A percentile compares a stretch with the other conserved stretches of the same genome.
Conservation (phyloP, 2,888 invertebrate species). For the Philereme vetulata region DNA sequence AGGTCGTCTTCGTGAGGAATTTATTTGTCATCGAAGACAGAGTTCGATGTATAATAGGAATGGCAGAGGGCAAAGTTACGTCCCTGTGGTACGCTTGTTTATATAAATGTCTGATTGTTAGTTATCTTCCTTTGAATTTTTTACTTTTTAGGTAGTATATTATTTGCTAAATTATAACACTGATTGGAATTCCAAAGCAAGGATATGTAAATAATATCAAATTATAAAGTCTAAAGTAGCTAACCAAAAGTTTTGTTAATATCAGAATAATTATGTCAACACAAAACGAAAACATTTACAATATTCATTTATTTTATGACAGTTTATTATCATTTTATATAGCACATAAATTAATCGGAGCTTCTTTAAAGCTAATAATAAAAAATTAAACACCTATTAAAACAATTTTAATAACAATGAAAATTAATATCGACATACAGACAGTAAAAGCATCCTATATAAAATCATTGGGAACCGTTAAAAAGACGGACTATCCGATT, state of each 20-base stretch:
- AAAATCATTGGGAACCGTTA: slow-evolving; percentile 64
- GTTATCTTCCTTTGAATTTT: too few relatives aligned
- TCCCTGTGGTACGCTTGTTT: slow-evolving; percentile 19
- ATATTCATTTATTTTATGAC: slow-evolving; percentile 29
- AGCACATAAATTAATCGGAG: slow-evolving; percentile 24
- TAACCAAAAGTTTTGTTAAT: too few relatives aligned
- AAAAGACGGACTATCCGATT: slow-evolving; percentile 74
- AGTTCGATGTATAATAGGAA: slow-evolving; percentile 28
- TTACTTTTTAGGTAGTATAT: too few relatives aligned
- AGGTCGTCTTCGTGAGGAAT: slow-evolving; percentile 35
- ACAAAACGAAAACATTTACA: slow-evolving; percentile 4
- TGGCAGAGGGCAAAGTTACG: slow-evolving; percentile 12
- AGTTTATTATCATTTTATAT: slow-evolving; percentile 24
- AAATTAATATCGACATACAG: slow-evolving; percentile 61
- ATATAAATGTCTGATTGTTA: not conserved
- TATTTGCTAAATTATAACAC: too few relatives aligned
- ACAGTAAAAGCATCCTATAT: slow-evolving; percentile 47
- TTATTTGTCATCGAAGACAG: slow-evolving; percentile 32
- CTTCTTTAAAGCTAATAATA: slow-evolving; percentile 21
- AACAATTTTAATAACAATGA: slow-evolving; percentile 54
- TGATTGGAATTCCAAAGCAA: too few relatives aligned
- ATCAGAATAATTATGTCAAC: too few relatives aligned
- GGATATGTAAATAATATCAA: too few relatives aligned
- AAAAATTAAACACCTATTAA: slow-evolving; percentile 44
- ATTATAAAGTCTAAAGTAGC: too few relatives aligned